Percentiles rank a stretch among this genome's conserved stretches.
Conservation (phyloP, 2,113 vertebrate species). For the Muscicapa adusta region DNA sequence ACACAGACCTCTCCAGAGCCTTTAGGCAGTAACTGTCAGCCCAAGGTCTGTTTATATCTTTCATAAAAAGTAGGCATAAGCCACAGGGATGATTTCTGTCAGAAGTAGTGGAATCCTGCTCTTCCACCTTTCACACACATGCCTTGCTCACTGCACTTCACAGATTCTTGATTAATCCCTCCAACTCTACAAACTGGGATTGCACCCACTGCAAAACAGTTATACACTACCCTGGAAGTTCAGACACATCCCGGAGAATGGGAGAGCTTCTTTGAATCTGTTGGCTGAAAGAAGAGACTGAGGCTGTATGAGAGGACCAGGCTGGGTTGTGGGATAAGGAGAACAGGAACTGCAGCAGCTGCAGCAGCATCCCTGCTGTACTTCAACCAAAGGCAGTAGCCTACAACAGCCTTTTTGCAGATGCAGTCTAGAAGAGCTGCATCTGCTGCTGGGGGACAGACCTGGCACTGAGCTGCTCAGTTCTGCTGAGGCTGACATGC, state of each 20-base stretch:
- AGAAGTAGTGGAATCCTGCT: not conserved
- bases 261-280: not conserved
- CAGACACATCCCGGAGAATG: not conserved
- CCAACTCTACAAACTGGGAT: rapidly evolving
- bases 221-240: not conserved
- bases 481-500: not conserved
- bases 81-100: not conserved
- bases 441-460: not conserved
- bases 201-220: not conserved
- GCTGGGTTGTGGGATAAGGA: not conserved
- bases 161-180: not conserved
- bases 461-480: not conserved
- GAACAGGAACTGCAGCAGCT: not conserved
- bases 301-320: rapidly evolving
- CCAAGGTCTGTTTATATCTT: not conserved
- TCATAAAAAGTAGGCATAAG: not conserved
- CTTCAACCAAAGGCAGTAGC: not conserved
- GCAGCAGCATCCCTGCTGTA: not conserved
- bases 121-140: not conserved
- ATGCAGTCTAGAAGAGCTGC: not conserved
- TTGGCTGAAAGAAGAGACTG: not conserved
- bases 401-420: not conserved
- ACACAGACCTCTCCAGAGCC: not conserved
- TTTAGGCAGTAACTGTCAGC: not conserved
- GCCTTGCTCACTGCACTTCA: not conserved